A percentile compares a stretch with the other conserved stretches of the same genome.
Evolutionary conservation across 2,113 vertebrate species (phyloP).

Genomic region (Brachyhypopomus gauderio): DNA sequence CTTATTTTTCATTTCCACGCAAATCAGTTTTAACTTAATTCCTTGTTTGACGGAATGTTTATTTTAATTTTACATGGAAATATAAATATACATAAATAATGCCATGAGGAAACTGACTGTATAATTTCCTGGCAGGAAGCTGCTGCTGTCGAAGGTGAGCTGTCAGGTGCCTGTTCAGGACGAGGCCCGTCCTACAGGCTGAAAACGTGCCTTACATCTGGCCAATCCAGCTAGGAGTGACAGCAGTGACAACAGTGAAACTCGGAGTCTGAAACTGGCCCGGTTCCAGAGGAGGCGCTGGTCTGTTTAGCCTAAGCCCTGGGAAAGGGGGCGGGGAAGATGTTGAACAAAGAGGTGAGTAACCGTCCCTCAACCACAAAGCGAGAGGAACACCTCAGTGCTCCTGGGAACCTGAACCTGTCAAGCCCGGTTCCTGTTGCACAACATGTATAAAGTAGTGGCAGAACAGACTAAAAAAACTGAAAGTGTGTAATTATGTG

Average conservation of each 20-base stretch:
- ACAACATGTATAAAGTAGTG: conserved; percentile 56
- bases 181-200: conserved; percentile 46
- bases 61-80: too few species aligned
- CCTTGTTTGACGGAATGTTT: too few species aligned
- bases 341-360: conserved; percentile 66
- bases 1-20: too few species aligned
- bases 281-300: conserved; percentile 66
- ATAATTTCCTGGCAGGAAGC: not conserved
- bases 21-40: too few species aligned
- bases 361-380: conserved; percentile 64
- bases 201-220: conserved; percentile 73
- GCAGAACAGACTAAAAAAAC: conserved; percentile 5
- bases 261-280: conserved; percentile 76
- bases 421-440: conserved; percentile 65
- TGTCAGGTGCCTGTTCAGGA: conserved; percentile 43
- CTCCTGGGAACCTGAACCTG: conserved; percentile 75
- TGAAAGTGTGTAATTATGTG: not conserved
- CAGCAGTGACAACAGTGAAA: conserved; percentile 73
- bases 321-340: conserved; percentile 60
- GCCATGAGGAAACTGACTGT: not conserved
- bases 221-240: conserved; percentile 61
- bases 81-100: not conserved
- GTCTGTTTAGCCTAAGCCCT: conserved; percentile 64
- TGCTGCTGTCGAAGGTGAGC: not conserved
- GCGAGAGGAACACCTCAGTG: conserved; percentile 59